Conservation (phyloP, 2,113 vertebrate genomes). For the Pungitius pungitius region DNA sequence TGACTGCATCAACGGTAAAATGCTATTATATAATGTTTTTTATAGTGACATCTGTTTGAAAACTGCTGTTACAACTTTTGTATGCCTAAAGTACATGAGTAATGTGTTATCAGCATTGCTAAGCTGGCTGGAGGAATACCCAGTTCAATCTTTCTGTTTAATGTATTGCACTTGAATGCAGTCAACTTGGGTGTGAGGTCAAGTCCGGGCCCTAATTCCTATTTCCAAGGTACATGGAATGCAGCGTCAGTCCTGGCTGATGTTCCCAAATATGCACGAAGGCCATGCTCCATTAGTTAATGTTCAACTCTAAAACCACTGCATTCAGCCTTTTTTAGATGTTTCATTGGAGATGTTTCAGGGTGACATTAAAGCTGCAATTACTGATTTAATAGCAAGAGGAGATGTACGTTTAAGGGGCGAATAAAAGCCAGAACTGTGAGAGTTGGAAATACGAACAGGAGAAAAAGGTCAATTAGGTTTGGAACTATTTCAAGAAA, state of each 20-base stretch:
- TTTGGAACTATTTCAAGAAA: neutral
- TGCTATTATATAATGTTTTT: too few relatives aligned
- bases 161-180: neutral
- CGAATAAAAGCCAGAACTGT: neutral
- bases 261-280: neutral
- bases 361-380: neutral
- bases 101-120: too few relatives aligned
- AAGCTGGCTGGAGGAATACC: neutral
- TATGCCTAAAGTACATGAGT: too few relatives aligned
- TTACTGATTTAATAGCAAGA: neutral
- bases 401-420: neutral
- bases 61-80: too few relatives aligned
- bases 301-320: neutral
- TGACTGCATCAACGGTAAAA: too few relatives aligned
- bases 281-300: neutral
- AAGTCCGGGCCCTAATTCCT: too few relatives aligned
- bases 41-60: too few relatives aligned
- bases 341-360: neutral
- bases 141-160: neutral
- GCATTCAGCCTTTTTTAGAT: neutral
- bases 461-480: neutral
- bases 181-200: too few relatives aligned
- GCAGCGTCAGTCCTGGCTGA: too few relatives aligned
- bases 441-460: neutral
- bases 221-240: too few relatives aligned